A percentile compares a stretch with the other conserved stretches of the same genome.
These are phyloP conservation scores for Stichopus horrens DNA, from an alignment of 53 echinoderm and acorn worm species.

Conservation along the genomic window DNA sequence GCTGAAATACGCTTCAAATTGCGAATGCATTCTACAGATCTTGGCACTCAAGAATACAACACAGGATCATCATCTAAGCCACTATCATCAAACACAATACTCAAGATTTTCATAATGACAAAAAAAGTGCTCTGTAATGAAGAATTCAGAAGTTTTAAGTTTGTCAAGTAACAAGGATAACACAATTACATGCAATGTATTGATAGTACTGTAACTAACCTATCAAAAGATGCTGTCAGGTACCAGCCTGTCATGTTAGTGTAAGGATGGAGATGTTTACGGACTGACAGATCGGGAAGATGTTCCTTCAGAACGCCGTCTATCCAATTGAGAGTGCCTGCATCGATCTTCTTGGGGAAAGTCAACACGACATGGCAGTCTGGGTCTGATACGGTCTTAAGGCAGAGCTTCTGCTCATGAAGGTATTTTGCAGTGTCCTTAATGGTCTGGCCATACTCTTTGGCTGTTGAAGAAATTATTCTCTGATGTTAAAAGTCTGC, in stretches of 20 bases:
- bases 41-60: too few relatives aligned
- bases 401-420: constrained; percentile 88
- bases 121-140: too few relatives aligned
- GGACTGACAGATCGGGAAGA: constrained; percentile 71
- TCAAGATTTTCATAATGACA: too few relatives aligned
- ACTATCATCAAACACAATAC: too few relatives aligned
- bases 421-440: constrained; percentile 91
- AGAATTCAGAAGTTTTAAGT: too few relatives aligned
- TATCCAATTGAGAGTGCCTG: constrained; percentile 84
- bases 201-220: constrained; percentile 53
- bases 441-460: constrained; percentile 87
- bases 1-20: too few relatives aligned
- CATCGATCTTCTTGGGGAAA: constrained; percentile 84
- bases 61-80: too few relatives aligned
- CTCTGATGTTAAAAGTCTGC: background rate
- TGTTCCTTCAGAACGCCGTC: constrained; percentile 66
- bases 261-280: constrained; percentile 79
- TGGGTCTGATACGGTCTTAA: constrained; percentile 77
- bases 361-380: constrained; percentile 92
- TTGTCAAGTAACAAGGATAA: too few relatives aligned
- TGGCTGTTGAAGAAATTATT: constrained; percentile 55
- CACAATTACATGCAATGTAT: too few relatives aligned
- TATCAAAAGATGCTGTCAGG: constrained; percentile 73
- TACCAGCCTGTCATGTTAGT: constrained; percentile 91
- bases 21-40: too few relatives aligned